Conservation (phyloP, 2,888 invertebrate genomes). For the Diadegma fenestrale region DNA sequence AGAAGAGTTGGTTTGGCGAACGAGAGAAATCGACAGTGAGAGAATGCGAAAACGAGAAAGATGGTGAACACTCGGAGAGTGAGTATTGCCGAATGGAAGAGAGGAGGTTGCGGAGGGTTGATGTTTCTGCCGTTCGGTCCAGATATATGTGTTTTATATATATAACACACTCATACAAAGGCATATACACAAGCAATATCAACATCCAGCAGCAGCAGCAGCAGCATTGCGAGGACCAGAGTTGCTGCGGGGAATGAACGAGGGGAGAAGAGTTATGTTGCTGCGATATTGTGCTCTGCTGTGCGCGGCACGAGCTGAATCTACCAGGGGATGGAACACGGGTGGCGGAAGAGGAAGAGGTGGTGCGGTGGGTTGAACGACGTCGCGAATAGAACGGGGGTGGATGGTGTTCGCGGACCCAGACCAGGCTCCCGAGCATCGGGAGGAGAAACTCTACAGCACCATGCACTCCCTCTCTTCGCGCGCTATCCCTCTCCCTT, state of each 20-base stretch:
- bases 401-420: conserved; percentile 60
- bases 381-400: conserved; percentile 57
- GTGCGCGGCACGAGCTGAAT: conserved; percentile 81
- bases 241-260: conserved; percentile 77
- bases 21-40: conserved; percentile 63
- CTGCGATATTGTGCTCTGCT: conserved; percentile 84
- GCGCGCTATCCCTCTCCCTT: conserved; percentile 11
- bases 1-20: conserved; percentile 62
- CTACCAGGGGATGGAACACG: conserved; percentile 69
- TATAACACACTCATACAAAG: conserved; percentile 30
- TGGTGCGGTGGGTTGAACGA: conserved; percentile 45
- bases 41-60: conserved; percentile 61
- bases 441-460: conserved; percentile 50
- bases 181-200: conserved; percentile 53
- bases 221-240: conserved; percentile 50
- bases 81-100: conserved; percentile 53
- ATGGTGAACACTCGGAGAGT: conserved; percentile 39
- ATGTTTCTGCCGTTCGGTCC: conserved; percentile 82
- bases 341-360: conserved; percentile 59
- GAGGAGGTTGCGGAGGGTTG: conserved; percentile 76
- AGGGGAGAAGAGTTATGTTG: conserved; percentile 85
- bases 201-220: conserved; percentile 60
- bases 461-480: conserved; percentile 45
- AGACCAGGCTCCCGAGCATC: conserved; percentile 12
- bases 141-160: conserved; percentile 40